Evolutionary conservation across 2,797 vertebrate species (phyloP), one percentile per base, ranked within the genome.

Genomic region (Girardinus metallicus): DNA sequence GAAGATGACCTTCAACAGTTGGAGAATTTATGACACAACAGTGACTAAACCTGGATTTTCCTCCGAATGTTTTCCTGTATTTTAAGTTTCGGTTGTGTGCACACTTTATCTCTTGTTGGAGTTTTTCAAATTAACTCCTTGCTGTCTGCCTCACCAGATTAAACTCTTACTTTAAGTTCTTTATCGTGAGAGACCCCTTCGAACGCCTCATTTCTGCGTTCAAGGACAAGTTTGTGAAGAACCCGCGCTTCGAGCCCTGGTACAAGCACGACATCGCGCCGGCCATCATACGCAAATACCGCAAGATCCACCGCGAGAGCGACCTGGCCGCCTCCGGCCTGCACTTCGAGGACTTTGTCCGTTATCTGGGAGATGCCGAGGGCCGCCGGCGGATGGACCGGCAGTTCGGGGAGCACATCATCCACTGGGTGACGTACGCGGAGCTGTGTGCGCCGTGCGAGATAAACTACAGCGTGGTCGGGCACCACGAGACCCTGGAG

Each of bases 171-270:
- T 99, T 99, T 88, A 99, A 99, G 91, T 99, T 99, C 93, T 96
- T 99, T 91, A 99, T 99, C 2, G 99, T 99, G 80, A 95, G 99
- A 91, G 98, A 99, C 90, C 98, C 98, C 3, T 99, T 99, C 10
- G 98, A 99, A 93, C 97, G 99, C 31, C 96, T 99, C 11, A 98
- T 99, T 85, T 99, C 98, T 39, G 99, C 99, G 0, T 99, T 98
- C 94, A 99, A 99, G 90, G 99, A 99, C 94, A 99, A 99, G 92
- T 99, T 99, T 83, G 95, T 99, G 83, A 96, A 97, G 86, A 99
- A 99, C 82, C 98, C 99, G 3, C 97, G 99, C 34, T 99, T 97
- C 3, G 99, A 99, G 85, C 98, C 98, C 0, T 99, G 99, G 99
- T 99, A 99, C 93, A 97, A 97, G 89, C 97, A 99, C 7, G 96